Base-by-base conservation (phyloP, 2,888 invertebrate genomes). In the Diplolepis rosae region DNA sequence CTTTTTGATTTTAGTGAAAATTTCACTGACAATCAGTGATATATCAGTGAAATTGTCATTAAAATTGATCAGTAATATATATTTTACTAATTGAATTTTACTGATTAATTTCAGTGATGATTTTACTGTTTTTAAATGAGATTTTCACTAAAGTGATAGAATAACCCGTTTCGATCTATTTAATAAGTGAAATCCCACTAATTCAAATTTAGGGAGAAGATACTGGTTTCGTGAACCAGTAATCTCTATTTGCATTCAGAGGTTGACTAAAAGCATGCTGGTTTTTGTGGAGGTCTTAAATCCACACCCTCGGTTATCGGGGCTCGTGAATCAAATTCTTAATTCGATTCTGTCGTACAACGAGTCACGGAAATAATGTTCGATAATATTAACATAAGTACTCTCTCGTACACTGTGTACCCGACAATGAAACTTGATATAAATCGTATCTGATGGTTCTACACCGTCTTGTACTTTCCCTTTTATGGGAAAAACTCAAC, bases 241-340 rank as follows among this genome's bases (percentile, higher is more conserved):
- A 18, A 54, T 30, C 18, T 15, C 18, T 54, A 15, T 54, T 15
- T 18, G 54, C 6, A 54, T 32, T 54, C 28, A 9, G 18, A 32
- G 18, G 18, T 30, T 18, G 24, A 51, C 9, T 27, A 51, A 51
- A 13, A 32, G 7, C 11, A 22, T 24, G 56, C 11, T 30, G 35
- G 61, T 24, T 24, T 39, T 39, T 24, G 3, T 13, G 24, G 39
- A 24, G 7, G 39, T 24, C 32, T 39, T 61, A 61, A 61, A 39
- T 61, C 39, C 24, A 22, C 61, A 24, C 35, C 35, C 35, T 61
- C 39, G 61, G 22, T 76, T 77, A 79, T 77, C 77, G 74, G 68
- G 65, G 50, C 76, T 76, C 79, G 75, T 79, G 79, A 76, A 79
- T 79, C 79, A 77, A 72, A 74, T 65, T 51, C 67, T 74, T 76